phyloP scores from a whole-genome alignment of 1,140 invertebrate genomes.

The Aphis craccivora region DNA sequence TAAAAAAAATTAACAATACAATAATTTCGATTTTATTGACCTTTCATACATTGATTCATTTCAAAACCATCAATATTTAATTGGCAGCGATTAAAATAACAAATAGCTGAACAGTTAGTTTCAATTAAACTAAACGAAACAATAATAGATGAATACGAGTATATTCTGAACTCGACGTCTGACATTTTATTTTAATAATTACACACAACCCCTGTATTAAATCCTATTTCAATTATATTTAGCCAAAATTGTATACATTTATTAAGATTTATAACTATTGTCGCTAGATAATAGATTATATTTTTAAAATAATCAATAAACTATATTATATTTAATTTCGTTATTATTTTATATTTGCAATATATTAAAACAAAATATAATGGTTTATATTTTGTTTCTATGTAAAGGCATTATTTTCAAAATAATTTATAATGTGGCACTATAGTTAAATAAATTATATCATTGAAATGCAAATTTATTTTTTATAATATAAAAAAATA shows the following conservation, averaged over 20 bases:
- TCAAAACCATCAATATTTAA: conserved; percentile 38
- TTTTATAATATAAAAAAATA: background rate
- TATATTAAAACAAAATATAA: background rate
- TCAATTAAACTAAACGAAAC: conserved; percentile 27
- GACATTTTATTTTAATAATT: conserved; percentile 1
- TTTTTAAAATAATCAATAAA: background rate
- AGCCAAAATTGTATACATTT: background rate
- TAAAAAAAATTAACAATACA: background rate
- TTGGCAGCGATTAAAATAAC: conserved; percentile 39
- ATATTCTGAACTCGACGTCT: background rate
- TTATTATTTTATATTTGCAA: background rate
- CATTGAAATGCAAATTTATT: background rate
- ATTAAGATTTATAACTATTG: background rate
- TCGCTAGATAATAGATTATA: background rate
- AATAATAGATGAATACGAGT: background rate
- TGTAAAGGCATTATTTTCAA: background rate
- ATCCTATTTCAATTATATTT: conserved; percentile 10
- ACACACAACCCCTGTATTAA: background rate
- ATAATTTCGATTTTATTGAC: conserved; percentile 36
- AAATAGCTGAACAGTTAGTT: conserved; percentile 49
- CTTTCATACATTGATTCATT: conserved; percentile 34
- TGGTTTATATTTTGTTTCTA: background rate
- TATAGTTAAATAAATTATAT: background rate
- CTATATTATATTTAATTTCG: background rate
- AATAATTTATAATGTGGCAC: background rate